Percentiles rank a stretch among this genome's conserved stretches.
Evolutionary conservation across 2,797 vertebrate species (phyloP).

Genomic region (Morus bassanus): DNA sequence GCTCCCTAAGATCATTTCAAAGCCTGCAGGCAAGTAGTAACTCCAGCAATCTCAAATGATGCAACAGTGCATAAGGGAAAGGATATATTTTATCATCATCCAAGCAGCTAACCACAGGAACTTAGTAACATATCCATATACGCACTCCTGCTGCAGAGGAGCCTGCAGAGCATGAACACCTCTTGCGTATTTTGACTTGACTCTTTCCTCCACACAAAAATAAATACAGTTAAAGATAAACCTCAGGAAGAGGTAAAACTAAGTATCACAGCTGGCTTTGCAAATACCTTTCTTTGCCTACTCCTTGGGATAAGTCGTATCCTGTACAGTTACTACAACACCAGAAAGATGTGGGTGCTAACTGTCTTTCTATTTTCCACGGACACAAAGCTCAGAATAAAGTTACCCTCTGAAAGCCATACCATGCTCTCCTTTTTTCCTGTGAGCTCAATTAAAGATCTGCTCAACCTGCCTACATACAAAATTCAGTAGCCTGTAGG

Average conservation of each 20-base stretch:
- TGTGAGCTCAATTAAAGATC: constrained; percentile 41
- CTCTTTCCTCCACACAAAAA: background rate
- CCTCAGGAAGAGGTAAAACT: background rate
- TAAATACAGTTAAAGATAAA: background rate
- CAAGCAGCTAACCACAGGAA: background rate
- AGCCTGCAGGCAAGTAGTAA: background rate
- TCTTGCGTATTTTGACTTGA: background rate
- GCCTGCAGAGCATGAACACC: background rate
- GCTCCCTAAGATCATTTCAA: background rate
- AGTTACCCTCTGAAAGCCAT: background rate
- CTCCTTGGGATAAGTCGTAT: background rate
- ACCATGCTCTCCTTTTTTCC: background rate
- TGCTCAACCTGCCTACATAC: constrained; percentile 25
- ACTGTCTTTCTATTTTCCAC: background rate
- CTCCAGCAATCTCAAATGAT: background rate
- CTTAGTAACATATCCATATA: background rate
- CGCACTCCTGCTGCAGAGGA: background rate
- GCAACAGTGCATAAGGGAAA: background rate
- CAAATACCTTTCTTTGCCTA: background rate
- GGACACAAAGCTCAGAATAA: background rate
- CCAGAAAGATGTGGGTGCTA: background rate
- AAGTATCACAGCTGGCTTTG: background rate
- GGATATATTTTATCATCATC: background rate
- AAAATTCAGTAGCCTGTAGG: constrained; percentile 52
- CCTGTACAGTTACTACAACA: background rate